Evolutionary conservation across 2,113 vertebrate species (phyloP), one percentile per base, ranked within the genome.

Genomic region (Gorsachius goisagi): DNA sequence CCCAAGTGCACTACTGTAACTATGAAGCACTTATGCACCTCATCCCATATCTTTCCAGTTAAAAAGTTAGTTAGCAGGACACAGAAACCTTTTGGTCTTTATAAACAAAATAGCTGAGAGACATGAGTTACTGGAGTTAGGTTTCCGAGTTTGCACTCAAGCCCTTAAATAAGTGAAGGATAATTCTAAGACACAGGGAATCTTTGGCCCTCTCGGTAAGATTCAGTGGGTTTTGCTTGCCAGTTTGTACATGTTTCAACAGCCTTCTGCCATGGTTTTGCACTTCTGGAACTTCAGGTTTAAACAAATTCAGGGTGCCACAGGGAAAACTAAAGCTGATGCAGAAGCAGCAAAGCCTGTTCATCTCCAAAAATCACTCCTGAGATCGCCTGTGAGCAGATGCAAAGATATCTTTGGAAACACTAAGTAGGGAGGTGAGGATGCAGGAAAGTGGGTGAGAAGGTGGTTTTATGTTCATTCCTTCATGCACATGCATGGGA

Each of bases 231-330:
- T 71, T 85, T 90, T 67, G 63, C 74, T 90, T 93, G 72, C 71
- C 75, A 88, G 68, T 75, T 56, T 93, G 75, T 44, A 86, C 64
- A 35, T 76, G 96, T 83, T 88, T 94, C 75, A 94, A 71, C 59
- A 71, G 73, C 79, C 52, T 94, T 81, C 75, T 93, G 44, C 63
- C 71, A 69, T 0, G 9, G 71, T 68, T 96, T 91, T 71, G 39
- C 2, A 5, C 72, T 92, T 85, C 82, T 83, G 50, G 79, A 95
- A 84, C 66, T 94, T 94, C 83, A 95, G 53, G 85, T 94, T 96
- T 97, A 92, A 95, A 90, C 83, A 95, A 93, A 96, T 88, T 44
- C 68, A 89, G 74, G 58, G 39, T 79, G 90, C 94, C 76, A 95
- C 35, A 64, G 69, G 79, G 83, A 72, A 91, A 91, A 81, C 52